These are phyloP conservation scores for Todus mexicanus DNA, from an alignment of 2,797 vertebrate genomes.

Conservation along the genomic window DNA sequence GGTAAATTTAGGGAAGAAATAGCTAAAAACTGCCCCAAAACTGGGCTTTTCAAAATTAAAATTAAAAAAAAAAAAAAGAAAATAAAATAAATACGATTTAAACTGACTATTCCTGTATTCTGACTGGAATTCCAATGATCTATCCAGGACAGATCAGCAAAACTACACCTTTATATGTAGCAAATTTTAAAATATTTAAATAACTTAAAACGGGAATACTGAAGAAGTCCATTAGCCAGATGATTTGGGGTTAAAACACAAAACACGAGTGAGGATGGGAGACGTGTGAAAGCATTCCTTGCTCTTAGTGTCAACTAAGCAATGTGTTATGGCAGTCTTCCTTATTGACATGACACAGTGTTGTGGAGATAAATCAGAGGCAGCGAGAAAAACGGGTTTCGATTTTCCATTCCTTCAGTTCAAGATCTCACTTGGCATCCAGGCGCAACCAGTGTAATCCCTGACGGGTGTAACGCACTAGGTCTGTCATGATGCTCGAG, in stretches of 20 bases:
- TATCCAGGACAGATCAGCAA: slow-evolving; percentile 62
- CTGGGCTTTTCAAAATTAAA: slow-evolving; percentile 63
- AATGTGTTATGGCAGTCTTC: slow-evolving; percentile 82
- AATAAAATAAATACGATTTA: slow-evolving; percentile 81
- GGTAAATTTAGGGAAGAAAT: slow-evolving; percentile 72
- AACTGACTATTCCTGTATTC: slow-evolving; percentile 66
- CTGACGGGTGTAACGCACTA: slow-evolving; percentile 96
- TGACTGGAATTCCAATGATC: slow-evolving; percentile 73
- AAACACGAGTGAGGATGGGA: slow-evolving; percentile 67
- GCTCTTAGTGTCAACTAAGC: slow-evolving; percentile 76
- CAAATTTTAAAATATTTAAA: slow-evolving; percentile 75
- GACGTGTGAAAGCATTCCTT: slow-evolving; percentile 71
- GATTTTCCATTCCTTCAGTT: slow-evolving; percentile 54
- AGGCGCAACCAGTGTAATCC: slow-evolving; percentile 96
- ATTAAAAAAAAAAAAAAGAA: slow-evolving; percentile 34
- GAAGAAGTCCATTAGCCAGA: slow-evolving; percentile 63
- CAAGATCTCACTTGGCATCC: slow-evolving; percentile 87
- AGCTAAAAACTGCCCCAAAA: slow-evolving; percentile 69
- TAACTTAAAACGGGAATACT: slow-evolving; percentile 70
- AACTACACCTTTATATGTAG: slow-evolving; percentile 63
- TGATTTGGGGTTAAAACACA: slow-evolving; percentile 61
- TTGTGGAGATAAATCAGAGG: slow-evolving; percentile 88
- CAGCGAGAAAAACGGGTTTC: slow-evolving; percentile 76
- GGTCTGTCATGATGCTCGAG: slow-evolving; percentile 97
- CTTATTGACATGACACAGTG: slow-evolving; percentile 92